Percentiles rank a stretch among this genome's conserved stretches.
These are phyloP conservation scores for Tetrax tetrax DNA, from an alignment of 2,113 vertebrate species.

Conservation along the genomic window DNA sequence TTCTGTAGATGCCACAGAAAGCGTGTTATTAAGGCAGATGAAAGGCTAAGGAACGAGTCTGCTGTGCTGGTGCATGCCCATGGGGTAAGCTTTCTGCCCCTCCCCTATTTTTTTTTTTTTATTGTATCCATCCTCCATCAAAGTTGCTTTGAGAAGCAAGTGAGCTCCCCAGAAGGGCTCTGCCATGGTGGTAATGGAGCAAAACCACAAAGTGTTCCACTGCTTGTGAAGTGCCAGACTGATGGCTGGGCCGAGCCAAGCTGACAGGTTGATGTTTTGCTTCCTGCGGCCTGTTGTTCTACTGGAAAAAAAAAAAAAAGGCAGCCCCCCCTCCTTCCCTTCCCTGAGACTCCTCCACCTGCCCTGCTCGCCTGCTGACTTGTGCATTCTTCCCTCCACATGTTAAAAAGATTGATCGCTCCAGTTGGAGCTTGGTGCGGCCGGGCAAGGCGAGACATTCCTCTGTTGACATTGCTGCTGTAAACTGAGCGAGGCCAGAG, in stretches of 20 bases:
- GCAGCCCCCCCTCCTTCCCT: neutral
- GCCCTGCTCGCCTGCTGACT: neutral
- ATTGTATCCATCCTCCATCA: neutral
- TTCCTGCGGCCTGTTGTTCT: neutral
- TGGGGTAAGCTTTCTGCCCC: constrained; percentile 20
- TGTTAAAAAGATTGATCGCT: neutral
- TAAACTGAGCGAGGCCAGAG: neutral
- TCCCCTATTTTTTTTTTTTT: neutral
- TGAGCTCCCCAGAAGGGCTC: neutral
- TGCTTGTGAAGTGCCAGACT: neutral
- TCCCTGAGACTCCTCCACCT: neutral
- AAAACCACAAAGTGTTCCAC: neutral
- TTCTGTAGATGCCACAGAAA: constrained; percentile 19
- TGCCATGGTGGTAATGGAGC: neutral
- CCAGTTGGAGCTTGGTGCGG: neutral
- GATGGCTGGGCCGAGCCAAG: neutral
- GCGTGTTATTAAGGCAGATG: constrained; percentile 47
- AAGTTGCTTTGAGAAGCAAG: neutral
- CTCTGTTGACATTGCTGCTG: neutral
- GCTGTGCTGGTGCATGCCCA: constrained; percentile 55
- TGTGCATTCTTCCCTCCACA: neutral
- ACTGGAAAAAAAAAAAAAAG: neutral
- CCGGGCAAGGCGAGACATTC: neutral
- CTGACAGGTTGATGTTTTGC: neutral
- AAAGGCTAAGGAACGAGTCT: constrained; percentile 21